These are phyloP conservation scores for Trachymyrmex cornetzi DNA, from an alignment of 1,140 invertebrate genomes.

Conservation along the genomic window DNA sequence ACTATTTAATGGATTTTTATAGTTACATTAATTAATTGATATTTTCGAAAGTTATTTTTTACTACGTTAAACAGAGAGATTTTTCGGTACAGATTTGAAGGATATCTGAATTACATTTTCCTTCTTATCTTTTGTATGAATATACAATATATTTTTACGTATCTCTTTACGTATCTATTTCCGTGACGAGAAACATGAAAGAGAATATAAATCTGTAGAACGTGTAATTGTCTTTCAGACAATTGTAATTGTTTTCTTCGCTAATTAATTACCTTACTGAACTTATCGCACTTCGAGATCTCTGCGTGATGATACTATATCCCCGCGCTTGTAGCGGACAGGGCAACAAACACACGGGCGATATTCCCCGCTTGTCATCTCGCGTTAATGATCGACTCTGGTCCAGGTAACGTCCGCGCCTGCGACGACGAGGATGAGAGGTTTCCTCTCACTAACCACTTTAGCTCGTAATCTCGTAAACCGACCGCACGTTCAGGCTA, in stretches of 20 bases:
- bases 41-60: not conserved
- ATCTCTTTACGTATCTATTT: not conserved
- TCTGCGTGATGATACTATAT: slow-evolving; percentile 2
- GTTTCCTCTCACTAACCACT: slow-evolving; percentile 64
- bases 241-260: not conserved
- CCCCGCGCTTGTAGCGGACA: not conserved
- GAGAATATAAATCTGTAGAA: not conserved
- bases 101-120: not conserved
- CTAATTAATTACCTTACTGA: slow-evolving; percentile 8
- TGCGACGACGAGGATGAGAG: slow-evolving; percentile 7
- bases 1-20: slow-evolving; percentile 7
- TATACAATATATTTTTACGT: not conserved
- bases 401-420: slow-evolving; percentile 47
- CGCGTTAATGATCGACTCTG: slow-evolving; percentile 53
- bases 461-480: slow-evolving; percentile 74
- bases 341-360: slow-evolving; percentile 24
- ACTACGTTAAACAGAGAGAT: not conserved
- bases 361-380: slow-evolving; percentile 47
- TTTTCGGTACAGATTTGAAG: not conserved
- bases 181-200: not conserved
- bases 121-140: not conserved
- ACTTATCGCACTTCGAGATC: not conserved
- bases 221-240: not conserved
- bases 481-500: slow-evolving; percentile 60
- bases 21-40: not conserved